Percentiles rank a stretch among this genome's conserved stretches.
phyloP scores from a whole-genome alignment of 2,113 vertebrate genomes.

The Urocynchramus pylzowi region DNA sequence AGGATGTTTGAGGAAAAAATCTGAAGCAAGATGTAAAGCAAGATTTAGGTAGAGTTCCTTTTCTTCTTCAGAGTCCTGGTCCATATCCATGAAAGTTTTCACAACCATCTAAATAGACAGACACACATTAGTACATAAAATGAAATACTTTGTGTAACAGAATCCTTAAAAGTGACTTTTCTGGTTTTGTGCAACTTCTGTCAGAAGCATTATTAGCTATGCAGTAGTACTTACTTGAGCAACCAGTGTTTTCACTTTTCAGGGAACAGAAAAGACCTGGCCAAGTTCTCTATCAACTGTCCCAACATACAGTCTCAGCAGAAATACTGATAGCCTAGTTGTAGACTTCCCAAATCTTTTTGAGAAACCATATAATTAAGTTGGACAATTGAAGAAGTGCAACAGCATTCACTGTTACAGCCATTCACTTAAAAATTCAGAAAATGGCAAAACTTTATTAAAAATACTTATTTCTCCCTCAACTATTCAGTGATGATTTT shows the following conservation, averaged over 20 bases:
- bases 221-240: background rate
- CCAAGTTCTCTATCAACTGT: background rate
- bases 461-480: background rate
- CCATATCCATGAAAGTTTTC: slow-evolving; percentile 99
- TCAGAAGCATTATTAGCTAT: background rate
- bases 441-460: background rate
- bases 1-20: slow-evolving; percentile 98
- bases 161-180: background rate
- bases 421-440: background rate
- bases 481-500: background rate
- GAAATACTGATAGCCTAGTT: background rate
- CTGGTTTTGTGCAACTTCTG: background rate
- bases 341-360: background rate
- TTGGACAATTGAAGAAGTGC: background rate
- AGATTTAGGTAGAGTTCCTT: slow-evolving; percentile 96
- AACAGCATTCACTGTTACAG: background rate
- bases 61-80: slow-evolving; percentile 98
- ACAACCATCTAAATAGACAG: slow-evolving; percentile 89
- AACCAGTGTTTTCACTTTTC: background rate
- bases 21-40: slow-evolving; percentile 95
- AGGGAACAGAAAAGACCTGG: background rate
- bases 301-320: background rate
- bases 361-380: background rate
- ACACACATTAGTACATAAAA: background rate
- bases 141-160: background rate